Percentiles rank a stretch among this genome's conserved stretches.
These are phyloP conservation scores for Platycheirus albimanus DNA, from an alignment of 2,888 invertebrate species.

Conservation along the genomic window DNA sequence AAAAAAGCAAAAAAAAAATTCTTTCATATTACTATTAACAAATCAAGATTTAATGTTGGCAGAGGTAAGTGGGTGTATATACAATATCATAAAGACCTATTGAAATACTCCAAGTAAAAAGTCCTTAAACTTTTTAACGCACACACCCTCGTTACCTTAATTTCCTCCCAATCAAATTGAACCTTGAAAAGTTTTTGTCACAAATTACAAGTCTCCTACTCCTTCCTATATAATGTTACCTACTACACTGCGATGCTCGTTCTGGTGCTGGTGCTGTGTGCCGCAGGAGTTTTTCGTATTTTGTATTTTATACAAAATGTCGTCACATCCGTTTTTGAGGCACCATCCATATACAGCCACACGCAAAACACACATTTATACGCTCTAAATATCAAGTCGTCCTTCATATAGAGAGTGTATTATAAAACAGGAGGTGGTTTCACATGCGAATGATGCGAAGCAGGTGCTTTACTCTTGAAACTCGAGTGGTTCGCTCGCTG, in stretches of 20 bases:
- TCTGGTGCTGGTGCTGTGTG: conserved; percentile 6
- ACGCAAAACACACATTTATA: conserved; percentile 43
- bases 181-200: conserved; percentile 28
- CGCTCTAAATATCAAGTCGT: conserved; percentile 64
- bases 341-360: neutral
- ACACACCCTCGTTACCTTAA: conserved; percentile 11
- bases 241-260: no score
- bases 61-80: neutral
- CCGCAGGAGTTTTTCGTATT: neutral
- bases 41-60: conserved; percentile 19
- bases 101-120: conserved; percentile 28
- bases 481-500: conserved; percentile 29
- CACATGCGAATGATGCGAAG: conserved; percentile 18
- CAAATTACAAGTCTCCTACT: conserved; percentile 35
- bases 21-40: conserved; percentile 3
- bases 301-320: neutral
- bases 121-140: conserved; percentile 25
- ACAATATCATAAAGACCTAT: neutral
- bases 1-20: conserved; percentile 2
- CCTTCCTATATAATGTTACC: no score
- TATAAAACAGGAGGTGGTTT: conserved; percentile 6
- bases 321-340: conserved; percentile 22
- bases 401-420: conserved; percentile 22
- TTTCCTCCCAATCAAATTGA: conserved; percentile 44
- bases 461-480: conserved; percentile 30